phyloP scores from a whole-genome alignment of 2,888 invertebrate species.

The Archips xylosteana region DNA sequence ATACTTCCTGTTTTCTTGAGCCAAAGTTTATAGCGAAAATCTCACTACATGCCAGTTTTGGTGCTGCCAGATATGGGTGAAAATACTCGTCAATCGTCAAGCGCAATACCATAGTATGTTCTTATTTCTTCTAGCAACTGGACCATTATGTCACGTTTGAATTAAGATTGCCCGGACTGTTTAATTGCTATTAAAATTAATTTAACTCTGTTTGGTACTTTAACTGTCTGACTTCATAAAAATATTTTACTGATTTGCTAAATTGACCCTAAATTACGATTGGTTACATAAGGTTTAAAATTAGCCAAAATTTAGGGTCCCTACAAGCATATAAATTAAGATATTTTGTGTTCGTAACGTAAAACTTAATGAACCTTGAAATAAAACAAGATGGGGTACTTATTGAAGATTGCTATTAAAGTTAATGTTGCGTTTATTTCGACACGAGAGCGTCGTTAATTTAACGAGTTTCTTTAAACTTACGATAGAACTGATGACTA shows the following conservation, averaged over 20 bases:
- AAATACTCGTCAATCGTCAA: no score
- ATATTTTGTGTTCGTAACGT: slow-evolving; percentile 16
- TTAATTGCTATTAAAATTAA: neutral
- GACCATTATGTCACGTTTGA: no score
- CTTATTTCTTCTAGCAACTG: no score
- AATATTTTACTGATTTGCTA: neutral
- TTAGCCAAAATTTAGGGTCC: neutral
- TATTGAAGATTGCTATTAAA: slow-evolving; percentile 28
- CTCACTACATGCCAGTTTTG: no score
- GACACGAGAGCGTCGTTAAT: slow-evolving; percentile 25
- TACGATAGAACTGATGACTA: slow-evolving; percentile 16
- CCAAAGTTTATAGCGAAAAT: no score
- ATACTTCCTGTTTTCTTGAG: no score
- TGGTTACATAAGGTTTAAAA: neutral
- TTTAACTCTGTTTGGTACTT: neutral
- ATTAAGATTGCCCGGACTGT: no score
- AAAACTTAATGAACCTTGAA: slow-evolving; percentile 25
- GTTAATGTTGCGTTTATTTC: slow-evolving; percentile 32
- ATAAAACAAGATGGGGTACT: slow-evolving; percentile 23
- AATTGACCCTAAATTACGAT: neutral
- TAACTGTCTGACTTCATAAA: neutral
- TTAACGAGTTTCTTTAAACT: slow-evolving; percentile 24
- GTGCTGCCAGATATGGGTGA: no score
- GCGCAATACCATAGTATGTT: no score
- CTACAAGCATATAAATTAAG: neutral